These are phyloP conservation scores for Andrena cerasifolii DNA, from an alignment of 1,140 invertebrate genomes.

Conservation along the genomic window DNA sequence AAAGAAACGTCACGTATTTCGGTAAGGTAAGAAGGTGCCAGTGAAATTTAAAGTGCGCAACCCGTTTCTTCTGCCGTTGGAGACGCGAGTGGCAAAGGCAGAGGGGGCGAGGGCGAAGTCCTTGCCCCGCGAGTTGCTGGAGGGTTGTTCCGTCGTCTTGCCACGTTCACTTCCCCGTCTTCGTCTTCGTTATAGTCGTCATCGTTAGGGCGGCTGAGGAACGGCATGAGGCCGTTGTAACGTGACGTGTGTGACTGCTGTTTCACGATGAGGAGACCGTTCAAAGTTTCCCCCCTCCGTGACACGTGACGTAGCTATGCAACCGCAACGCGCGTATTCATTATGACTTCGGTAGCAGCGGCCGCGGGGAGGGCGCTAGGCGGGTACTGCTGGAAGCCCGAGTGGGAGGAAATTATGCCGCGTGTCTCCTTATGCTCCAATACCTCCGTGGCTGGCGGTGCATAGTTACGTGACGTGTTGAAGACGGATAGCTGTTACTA, in stretches of 20 bases:
- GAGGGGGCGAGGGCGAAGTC: not conserved
- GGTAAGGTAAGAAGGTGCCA: not conserved
- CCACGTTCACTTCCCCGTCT: conserved; percentile 20
- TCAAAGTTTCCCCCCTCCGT: conserved; percentile 70
- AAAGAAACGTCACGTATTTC: conserved; percentile 27
- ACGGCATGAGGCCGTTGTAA: conserved; percentile 43
- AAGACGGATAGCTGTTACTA: conserved; percentile 69
- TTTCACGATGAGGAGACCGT: conserved; percentile 67
- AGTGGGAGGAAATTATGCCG: conserved; percentile 68
- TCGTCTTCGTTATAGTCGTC: conserved; percentile 45
- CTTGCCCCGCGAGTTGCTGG: conserved; percentile 18
- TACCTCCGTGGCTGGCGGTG: conserved; percentile 49
- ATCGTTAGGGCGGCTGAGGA: conserved; percentile 22
- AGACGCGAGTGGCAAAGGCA: not conserved
- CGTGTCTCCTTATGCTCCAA: conserved; percentile 67
- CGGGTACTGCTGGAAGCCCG: not conserved
- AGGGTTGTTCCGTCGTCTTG: conserved; percentile 42
- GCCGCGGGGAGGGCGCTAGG: not conserved
- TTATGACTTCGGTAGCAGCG: conserved; percentile 57
- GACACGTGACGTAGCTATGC: conserved; percentile 71
- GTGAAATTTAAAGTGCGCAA: conserved; percentile 43
- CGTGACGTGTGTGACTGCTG: conserved; percentile 60
- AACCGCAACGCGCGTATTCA: conserved; percentile 68
- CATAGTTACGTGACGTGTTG: conserved; percentile 64
- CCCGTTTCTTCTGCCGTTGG: conserved; percentile 8